phyloP scores from a whole-genome alignment of 2,113 vertebrate species.

The Salvelinus fontinalis region DNA sequence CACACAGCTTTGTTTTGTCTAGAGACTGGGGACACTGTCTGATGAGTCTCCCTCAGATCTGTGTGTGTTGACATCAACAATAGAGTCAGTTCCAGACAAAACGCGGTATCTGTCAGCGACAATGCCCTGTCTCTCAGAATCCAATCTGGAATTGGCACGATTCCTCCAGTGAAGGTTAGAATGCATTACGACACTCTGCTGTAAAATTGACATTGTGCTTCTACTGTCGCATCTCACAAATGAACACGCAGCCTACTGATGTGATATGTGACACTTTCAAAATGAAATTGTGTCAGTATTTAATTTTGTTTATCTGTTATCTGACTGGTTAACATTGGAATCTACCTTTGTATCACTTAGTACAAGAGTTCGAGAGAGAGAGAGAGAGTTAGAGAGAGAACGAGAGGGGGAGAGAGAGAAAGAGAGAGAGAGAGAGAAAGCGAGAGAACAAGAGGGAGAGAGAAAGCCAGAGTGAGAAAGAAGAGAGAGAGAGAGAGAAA shows the following conservation, averaged over 20 bases:
- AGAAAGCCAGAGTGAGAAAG: too few relatives aligned
- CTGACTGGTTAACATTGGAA: too few relatives aligned
- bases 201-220: too few relatives aligned
- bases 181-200: conserved; percentile 14
- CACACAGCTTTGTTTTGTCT: conserved; percentile 16
- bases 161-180: conserved; percentile 42
- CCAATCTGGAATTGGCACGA: conserved; percentile 34
- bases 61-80: conserved; percentile 29
- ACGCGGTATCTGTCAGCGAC: conserved; percentile 40
- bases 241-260: too few relatives aligned
- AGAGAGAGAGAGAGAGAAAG: too few relatives aligned
- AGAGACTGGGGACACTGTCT: conserved; percentile 20
- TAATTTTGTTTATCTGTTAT: too few relatives aligned
- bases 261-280: too few relatives aligned
- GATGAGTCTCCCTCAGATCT: conserved; percentile 27
- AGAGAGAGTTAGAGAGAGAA: too few relatives aligned
- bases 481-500: background rate
- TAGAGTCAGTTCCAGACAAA: conserved; percentile 26
- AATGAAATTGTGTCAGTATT: too few relatives aligned
- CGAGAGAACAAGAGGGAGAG: too few relatives aligned
- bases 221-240: too few relatives aligned
- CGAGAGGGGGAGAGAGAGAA: too few relatives aligned
- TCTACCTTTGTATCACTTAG: background rate
- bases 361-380: background rate
- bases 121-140: conserved; percentile 29